Evolutionary conservation across 2,888 invertebrate species (phyloP).

Genomic region (Synergus gifuensis): DNA sequence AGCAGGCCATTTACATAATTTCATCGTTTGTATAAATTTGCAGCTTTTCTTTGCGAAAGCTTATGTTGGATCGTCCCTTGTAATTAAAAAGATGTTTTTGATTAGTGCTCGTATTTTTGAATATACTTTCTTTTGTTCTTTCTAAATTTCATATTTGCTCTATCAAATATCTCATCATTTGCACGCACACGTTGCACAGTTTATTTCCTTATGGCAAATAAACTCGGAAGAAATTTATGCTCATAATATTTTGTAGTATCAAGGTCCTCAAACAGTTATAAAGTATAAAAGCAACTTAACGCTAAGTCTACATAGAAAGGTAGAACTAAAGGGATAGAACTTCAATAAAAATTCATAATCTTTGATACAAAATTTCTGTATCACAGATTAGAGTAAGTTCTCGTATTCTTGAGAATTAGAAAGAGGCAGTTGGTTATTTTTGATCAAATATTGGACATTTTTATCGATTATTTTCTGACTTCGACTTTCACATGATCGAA

Average conservation of each 20-base stretch:
- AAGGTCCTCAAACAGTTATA: slow-evolving; percentile 14
- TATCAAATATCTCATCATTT: slow-evolving; percentile 17
- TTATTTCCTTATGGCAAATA: slow-evolving; percentile 18
- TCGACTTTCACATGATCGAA: too few species aligned
- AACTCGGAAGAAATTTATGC: background rate
- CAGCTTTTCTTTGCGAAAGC: background rate
- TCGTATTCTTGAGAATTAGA: too few species aligned
- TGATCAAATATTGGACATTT: too few species aligned
- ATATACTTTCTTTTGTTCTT: background rate
- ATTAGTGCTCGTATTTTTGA: slow-evolving; percentile 13
- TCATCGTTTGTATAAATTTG: slow-evolving; percentile 5
- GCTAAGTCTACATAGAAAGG: background rate
- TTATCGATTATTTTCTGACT: too few species aligned
- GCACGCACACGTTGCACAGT: background rate
- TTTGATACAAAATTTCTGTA: too few species aligned
- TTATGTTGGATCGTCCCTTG: slow-evolving; percentile 17
- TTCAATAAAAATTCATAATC: too few species aligned
- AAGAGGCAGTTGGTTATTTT: too few species aligned
- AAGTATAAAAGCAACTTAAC: background rate
- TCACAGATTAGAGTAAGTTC: too few species aligned
- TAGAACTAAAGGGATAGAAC: background rate
- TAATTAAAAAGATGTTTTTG: slow-evolving; percentile 28
- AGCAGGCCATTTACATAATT: background rate
- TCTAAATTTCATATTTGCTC: slow-evolving; percentile 9
- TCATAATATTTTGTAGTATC: slow-evolving; percentile 2